These are phyloP conservation scores for Steromphala cineraria DNA, from an alignment of 2,888 invertebrate genomes.

Conservation along the genomic window DNA sequence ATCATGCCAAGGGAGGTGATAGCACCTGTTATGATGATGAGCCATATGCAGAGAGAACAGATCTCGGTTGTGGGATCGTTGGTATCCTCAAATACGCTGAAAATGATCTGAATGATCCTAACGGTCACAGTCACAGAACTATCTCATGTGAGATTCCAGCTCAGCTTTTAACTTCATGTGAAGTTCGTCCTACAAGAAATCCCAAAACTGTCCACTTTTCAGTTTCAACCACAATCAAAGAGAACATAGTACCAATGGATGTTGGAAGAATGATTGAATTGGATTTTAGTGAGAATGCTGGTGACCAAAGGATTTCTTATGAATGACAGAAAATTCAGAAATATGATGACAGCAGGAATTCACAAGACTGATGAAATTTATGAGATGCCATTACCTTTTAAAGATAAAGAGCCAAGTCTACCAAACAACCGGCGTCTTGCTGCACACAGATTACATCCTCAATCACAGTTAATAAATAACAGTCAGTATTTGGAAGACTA, in stretches of 20 bases:
- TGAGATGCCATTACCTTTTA: not conserved
- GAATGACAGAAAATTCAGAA: conserved; percentile 18
- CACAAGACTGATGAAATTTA: not conserved
- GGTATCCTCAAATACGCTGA: not conserved
- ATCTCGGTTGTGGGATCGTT: conserved; percentile 13
- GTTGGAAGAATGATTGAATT: no score
- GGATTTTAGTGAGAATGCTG: no score
- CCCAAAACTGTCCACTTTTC: no score
- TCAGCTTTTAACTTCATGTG: no score
- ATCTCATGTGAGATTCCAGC: no score
- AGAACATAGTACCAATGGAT: no score
- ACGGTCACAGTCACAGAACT: not conserved
- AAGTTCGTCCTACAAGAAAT: no score
- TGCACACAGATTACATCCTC: not conserved
- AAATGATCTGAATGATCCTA: not conserved
- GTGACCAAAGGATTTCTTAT: not conserved
- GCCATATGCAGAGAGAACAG: no score
- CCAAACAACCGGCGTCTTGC: conserved; percentile 1
- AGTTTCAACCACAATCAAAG: no score
- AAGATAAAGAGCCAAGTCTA: not conserved
- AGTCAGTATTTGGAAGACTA: conserved; percentile 3
- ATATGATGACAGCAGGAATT: not conserved
- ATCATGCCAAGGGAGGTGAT: no score
- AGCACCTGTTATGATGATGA: no score
- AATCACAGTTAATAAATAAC: not conserved